phyloP scores from a whole-genome alignment of 2,888 invertebrate species.

The Poecilobothrus nobilitatus region DNA sequence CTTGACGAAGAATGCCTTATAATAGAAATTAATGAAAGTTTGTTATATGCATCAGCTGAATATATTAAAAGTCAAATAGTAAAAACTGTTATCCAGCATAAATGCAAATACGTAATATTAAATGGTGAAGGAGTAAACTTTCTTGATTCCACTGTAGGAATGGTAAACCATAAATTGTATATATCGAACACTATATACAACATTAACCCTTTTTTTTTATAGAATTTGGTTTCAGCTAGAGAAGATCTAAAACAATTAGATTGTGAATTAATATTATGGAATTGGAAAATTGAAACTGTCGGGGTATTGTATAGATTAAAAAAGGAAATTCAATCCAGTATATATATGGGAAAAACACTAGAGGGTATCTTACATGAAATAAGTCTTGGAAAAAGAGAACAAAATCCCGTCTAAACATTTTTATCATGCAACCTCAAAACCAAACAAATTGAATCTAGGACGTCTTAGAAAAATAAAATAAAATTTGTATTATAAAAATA shows the following conservation, averaged over 20 bases:
- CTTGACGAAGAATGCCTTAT: conserved; percentile 46
- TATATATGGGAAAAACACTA: conserved; percentile 31
- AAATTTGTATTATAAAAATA: too few relatives aligned
- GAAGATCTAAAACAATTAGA: conserved; percentile 48
- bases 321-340: conserved; percentile 30
- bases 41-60: conserved; percentile 76
- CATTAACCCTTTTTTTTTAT: conserved; percentile 16
- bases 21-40: conserved; percentile 60
- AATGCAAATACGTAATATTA: conserved; percentile 59
- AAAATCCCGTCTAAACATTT: conserved; percentile 7
- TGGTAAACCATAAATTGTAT: conserved; percentile 41
- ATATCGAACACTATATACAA: not conserved
- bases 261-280: conserved; percentile 48
- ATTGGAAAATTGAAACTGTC: conserved; percentile 42
- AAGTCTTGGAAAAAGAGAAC: conserved; percentile 12
- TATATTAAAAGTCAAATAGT: conserved; percentile 59
- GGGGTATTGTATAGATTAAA: conserved; percentile 37
- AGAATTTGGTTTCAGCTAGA: conserved; percentile 50
- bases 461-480: too few relatives aligned
- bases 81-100: conserved; percentile 59
- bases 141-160: conserved; percentile 55
- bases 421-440: too few relatives aligned
- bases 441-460: too few relatives aligned
- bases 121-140: conserved; percentile 57
- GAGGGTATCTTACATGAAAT: conserved; percentile 27